phyloP scores from a whole-genome alignment of 1,140 invertebrate species.

The Bombus huntii region DNA sequence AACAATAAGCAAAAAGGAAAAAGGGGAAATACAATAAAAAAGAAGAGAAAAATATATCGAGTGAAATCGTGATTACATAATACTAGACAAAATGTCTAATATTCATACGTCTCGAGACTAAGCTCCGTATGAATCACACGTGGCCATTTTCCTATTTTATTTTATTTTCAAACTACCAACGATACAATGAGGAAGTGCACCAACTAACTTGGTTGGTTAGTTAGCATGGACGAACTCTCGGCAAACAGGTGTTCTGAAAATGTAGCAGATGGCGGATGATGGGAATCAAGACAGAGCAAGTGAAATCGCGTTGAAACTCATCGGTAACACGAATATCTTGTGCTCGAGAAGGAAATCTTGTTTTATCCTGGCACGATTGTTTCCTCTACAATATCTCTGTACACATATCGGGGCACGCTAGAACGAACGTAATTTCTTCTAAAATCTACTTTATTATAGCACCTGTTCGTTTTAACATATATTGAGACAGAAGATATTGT shows the following conservation, averaged over 20 bases:
- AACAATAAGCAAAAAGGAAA: not conserved
- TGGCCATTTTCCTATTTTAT: not conserved
- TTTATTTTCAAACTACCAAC: too few relatives aligned
- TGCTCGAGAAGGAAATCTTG: not conserved
- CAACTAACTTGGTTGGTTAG: not conserved
- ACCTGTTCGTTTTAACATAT: too few relatives aligned
- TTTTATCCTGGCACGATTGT: not conserved
- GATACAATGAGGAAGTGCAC: constrained; percentile 32
- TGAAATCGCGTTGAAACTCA: constrained; percentile 54
- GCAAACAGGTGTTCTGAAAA: constrained; percentile 68
- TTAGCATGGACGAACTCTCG: constrained; percentile 51
- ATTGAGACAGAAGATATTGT: too few relatives aligned
- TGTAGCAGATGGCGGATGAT: constrained; percentile 66
- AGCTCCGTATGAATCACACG: not conserved
- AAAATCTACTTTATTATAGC: too few relatives aligned
- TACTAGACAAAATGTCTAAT: not conserved
- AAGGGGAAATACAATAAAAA: not conserved
- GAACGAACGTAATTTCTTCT: too few relatives aligned
- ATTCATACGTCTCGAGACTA: not conserved
- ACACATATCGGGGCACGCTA: too few relatives aligned
- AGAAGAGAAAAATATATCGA: not conserved
- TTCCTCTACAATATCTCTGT: too few relatives aligned
- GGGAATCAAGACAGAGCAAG: constrained; percentile 54
- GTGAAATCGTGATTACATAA: not conserved
- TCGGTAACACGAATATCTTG: constrained; percentile 28